Evolutionary conservation across 2,888 invertebrate genomes (phyloP), one percentile per base, ranked within the genome.

Genomic region (Ectemnius cavifrons): DNA sequence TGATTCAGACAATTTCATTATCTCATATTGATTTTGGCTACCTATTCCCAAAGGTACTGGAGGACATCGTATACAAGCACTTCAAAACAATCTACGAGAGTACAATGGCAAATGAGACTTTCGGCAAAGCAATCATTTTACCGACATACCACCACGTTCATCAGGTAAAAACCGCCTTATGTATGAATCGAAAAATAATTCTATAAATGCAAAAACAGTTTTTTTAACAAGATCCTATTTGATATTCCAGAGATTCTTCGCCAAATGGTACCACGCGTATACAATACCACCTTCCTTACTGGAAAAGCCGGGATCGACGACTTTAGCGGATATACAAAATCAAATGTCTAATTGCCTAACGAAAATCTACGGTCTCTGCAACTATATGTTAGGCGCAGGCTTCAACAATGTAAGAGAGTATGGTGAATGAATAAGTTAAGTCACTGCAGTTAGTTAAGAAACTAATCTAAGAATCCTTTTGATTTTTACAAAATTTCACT

Each of bases 1-100:
- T 8, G 28, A 46, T 11, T 45, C 37, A 27, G 62, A 6, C 23
- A n/a, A 71, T 68, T 47, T 56, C 56, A 49, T 37, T 4, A 11
- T 61, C 11, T 57, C n/a, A 13, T 13, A 13, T 61, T 63, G 20
- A 45, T 52, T 57, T 67, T n/a, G 6, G 11, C 4, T 4, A n/a
- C 2, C 6, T 52, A 18, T 28, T 16, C 63, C 56, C 4, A 63
- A 27, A 89, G 89, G 78, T 84, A n/a, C 60, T 85, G 11, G 88
- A 89, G 68, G 85, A 86, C 63, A 78, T 85, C 18, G 85, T 89
- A 61, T 84, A 80, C 57, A 83, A 84, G 20, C 87, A 87, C 57
- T 81, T 87, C 2, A 73, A 75, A 67, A 28, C 23, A 1, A 58
- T 86, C 8, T 46, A 61, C 14, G 23, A 70, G n/a, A 20, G 37